Percentiles rank a stretch among this genome's conserved stretches.
phyloP scores from a whole-genome alignment of 2,113 vertebrate species.

The Antechinus flavipes region DNA sequence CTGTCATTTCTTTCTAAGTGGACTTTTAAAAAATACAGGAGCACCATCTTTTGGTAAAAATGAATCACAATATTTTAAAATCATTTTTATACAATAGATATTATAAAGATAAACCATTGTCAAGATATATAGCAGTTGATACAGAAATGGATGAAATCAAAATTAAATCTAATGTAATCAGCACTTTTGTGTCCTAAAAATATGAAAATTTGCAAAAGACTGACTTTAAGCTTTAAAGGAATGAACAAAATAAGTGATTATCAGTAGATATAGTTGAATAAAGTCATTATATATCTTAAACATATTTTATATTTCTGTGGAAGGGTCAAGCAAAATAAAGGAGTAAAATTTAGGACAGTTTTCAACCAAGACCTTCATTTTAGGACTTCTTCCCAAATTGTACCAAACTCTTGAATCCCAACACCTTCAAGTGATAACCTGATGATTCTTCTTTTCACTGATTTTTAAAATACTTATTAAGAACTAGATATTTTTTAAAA shows the following conservation, averaged over 20 bases:
- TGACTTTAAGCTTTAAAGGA: slow-evolving; percentile 6
- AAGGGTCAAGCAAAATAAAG: background rate
- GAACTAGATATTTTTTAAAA: background rate
- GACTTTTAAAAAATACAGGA: slow-evolving; percentile 58
- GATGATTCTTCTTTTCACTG: background rate
- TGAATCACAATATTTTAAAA: slow-evolving; percentile 20
- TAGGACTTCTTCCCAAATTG: background rate
- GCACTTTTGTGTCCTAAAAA: background rate
- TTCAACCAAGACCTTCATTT: background rate
- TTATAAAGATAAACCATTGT: background rate
- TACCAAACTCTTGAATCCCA: background rate
- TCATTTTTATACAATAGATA: background rate
- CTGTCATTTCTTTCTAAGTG: background rate
- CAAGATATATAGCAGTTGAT: background rate
- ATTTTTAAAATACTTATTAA: background rate
- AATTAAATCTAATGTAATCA: background rate
- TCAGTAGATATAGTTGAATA: background rate
- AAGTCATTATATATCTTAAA: background rate
- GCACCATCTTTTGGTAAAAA: slow-evolving; percentile 82
- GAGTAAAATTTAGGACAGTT: accelerated
- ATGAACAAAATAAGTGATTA: background rate
- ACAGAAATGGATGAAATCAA: slow-evolving; percentile 6
- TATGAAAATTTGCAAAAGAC: background rate
- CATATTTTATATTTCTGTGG: background rate
- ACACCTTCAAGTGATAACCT: background rate